Conservation (phyloP, 2,113 vertebrate genomes). For the Dasyornis broadbenti region DNA sequence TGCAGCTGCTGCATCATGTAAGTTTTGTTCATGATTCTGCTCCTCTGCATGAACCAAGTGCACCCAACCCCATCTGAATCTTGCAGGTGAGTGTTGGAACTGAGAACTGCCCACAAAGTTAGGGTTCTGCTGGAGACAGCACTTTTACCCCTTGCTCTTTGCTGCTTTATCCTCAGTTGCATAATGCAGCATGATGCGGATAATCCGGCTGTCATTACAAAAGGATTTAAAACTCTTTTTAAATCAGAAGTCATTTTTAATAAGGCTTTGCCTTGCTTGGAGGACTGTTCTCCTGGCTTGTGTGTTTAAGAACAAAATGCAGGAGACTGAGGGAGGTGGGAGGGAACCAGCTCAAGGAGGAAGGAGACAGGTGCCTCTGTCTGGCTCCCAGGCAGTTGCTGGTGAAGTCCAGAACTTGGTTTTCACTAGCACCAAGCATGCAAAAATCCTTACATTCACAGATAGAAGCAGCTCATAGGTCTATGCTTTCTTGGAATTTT, state of each 20-base stretch:
- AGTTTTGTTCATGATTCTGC: background rate
- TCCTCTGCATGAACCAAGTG: background rate
- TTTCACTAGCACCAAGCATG: background rate
- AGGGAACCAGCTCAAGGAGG: background rate
- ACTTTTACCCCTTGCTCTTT: background rate
- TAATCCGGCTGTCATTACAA: background rate
- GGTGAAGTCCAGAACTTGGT: background rate
- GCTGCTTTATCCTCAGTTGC: background rate
- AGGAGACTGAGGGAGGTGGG: background rate
- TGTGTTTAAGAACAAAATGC: background rate
- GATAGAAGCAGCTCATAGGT: background rate
- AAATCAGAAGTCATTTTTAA: background rate
- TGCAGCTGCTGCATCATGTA: background rate
- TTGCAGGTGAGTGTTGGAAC: background rate
- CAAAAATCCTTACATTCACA: background rate
- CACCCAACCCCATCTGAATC: background rate
- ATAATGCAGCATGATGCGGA: background rate
- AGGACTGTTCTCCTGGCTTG: background rate
- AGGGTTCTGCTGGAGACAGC: background rate
- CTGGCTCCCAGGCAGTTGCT: background rate
- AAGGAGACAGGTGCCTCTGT: background rate
- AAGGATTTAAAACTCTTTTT: slow-evolving; percentile 24
- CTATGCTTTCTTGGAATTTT: background rate
- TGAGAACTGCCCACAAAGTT: background rate
- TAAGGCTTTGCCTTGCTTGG: background rate